A percentile compares a stretch with the other conserved stretches of the same genome.
Evolutionary conservation across 2,113 vertebrate species (phyloP).

Genomic region (Vulpes vulpes): DNA sequence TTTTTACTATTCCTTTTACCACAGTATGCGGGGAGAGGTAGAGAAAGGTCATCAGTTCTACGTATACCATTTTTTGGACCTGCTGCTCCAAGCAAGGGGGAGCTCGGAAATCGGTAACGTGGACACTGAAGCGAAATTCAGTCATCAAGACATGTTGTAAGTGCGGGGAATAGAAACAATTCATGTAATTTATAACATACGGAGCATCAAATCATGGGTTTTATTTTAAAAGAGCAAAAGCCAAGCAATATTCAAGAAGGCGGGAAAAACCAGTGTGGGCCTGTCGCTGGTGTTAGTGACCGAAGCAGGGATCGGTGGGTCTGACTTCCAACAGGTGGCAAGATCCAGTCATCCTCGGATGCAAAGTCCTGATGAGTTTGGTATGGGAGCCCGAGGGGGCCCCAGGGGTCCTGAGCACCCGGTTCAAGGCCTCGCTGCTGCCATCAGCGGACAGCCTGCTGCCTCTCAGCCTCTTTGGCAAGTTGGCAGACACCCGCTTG

Average conservation of each 20-base stretch:
- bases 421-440: conserved; percentile 25
- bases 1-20: conserved; percentile 17
- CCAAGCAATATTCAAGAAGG: neutral
- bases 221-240: conserved; percentile 59
- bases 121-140: neutral
- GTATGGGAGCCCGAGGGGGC: conserved; percentile 7
- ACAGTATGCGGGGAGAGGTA: neutral
- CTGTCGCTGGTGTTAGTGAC: neutral
- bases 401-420: neutral
- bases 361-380: conserved; percentile 60
- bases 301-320: neutral
- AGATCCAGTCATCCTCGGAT: conserved; percentile 63
- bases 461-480: conserved; percentile 50
- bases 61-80: neutral
- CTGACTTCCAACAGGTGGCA: conserved; percentile 80
- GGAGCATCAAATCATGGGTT: conserved; percentile 12
- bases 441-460: neutral
- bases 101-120: neutral
- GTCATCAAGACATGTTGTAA: neutral
- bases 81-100: conserved; percentile 6
- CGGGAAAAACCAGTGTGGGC: neutral
- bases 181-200: neutral
- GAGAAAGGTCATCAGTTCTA: neutral
- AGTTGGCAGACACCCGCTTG: neutral
- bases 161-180: neutral